Evolutionary conservation across 2,797 vertebrate genomes (phyloP), one percentile per base, ranked within the genome.

Genomic region (Pelodytes ibericus): DNA sequence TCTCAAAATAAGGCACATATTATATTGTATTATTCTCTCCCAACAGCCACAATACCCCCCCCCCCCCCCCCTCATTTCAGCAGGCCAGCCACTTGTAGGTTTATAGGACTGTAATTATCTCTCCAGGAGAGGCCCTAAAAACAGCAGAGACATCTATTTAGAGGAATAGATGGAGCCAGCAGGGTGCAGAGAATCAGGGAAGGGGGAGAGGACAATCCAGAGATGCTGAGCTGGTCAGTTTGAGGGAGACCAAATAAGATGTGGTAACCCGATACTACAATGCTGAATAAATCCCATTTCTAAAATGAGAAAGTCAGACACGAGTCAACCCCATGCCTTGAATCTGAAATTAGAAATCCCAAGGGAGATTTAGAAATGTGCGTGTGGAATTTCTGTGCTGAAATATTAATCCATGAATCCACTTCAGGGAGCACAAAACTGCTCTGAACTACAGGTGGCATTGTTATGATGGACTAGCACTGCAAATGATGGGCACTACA

Each of bases 121-220:
- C 51, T 6, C 31, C 27, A 29, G 68, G 33, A 71, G 36, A 59
- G 68, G 49, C 60, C 53, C 39, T 49, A 77, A n/a, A 65, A 77
- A 71, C 60, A 71, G 75, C 75, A 63, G 51, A 65, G 68, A 64
- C 63, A 47, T 77, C 75, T 71, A 77, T 77, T 77, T 77, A 25
- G 36, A 65, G 75, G 64, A 61, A 71, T 44, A 44, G n/a, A 64
- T 47, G 49, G 25, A 57, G 67, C 58, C 74, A 47, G 67, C 67
- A 36, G 67, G 67, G 31, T 39, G 31, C 33, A 18, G 26, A 36
- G 61, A 20, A 8, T 26, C n/a, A 44, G 26, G 56, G 26, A 4
- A 56, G 51, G 33, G 51, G 53, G 56, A 11, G 29, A 62, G 49
- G 65, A 31, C 2, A n/a, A 33, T 26, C 22, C 31, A 66, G 31